phyloP scores from a whole-genome alignment of 2,888 invertebrate species.

The Melolontha melolontha region DNA sequence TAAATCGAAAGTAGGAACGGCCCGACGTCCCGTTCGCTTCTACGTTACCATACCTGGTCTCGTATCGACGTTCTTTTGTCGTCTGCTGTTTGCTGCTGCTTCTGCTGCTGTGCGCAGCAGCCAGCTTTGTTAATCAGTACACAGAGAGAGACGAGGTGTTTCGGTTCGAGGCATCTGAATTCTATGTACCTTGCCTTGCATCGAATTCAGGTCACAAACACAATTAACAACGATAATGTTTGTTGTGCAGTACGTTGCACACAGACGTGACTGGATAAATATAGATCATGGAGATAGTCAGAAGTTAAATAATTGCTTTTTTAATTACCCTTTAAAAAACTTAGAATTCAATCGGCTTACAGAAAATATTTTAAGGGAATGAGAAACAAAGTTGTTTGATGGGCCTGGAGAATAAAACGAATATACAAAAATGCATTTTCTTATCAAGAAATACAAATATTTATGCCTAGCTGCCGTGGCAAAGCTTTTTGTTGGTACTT shows the following conservation, averaged over 20 bases:
- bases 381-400: too few species aligned
- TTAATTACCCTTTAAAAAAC: too few species aligned
- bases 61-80: conserved; percentile 17
- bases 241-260: conserved; percentile 18
- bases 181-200: neutral
- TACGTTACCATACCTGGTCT: conserved; percentile 1
- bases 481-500: too few species aligned
- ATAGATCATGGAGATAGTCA: conserved; percentile 8
- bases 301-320: conserved; percentile 20
- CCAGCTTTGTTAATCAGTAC: neutral
- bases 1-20: conserved; percentile 5
- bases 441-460: too few species aligned
- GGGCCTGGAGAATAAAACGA: too few species aligned
- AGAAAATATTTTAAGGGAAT: too few species aligned
- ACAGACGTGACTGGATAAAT: conserved; percentile 17
- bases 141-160: neutral
- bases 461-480: too few species aligned
- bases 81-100: neutral
- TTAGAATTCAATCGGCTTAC: too few species aligned
- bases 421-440: too few species aligned
- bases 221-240: conserved; percentile 27
- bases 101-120: conserved; percentile 4
- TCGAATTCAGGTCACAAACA: conserved; percentile 27
- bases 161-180: neutral
- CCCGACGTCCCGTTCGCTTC: neutral